A percentile compares a stretch with the other conserved stretches of the same genome.
Conservation (phyloP, 2,888 invertebrate species). For the Griposia aprilina region DNA sequence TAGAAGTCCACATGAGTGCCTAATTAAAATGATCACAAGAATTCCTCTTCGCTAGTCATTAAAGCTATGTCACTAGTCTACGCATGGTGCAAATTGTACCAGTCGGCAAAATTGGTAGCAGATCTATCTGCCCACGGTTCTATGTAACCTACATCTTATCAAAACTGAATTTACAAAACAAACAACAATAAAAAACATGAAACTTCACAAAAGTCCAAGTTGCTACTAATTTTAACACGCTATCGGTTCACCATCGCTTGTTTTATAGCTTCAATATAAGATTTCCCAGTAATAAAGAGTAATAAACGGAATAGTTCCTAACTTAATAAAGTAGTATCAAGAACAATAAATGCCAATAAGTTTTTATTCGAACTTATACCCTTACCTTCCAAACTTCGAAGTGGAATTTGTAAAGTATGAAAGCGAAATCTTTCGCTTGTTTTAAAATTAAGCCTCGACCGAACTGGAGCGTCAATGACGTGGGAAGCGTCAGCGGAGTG, state of each 20-base stretch:
- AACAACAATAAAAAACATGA: neutral
- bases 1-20: too few species aligned
- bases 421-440: constrained; percentile 1
- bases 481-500: neutral
- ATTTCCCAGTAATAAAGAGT: constrained; percentile 50
- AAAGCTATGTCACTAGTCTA: too few species aligned
- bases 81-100: too few species aligned
- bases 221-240: neutral
- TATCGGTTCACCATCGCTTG: constrained; percentile 9
- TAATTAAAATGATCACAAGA: too few species aligned
- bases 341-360: constrained; percentile 55
- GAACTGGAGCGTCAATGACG: neutral
- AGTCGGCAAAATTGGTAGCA: too few species aligned
- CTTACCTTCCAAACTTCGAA: constrained; percentile 33
- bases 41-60: too few species aligned
- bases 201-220: constrained; percentile 7
- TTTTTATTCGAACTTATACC: constrained; percentile 46
- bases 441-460: neutral
- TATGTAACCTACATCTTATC: too few species aligned
- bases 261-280: constrained; percentile 33
- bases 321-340: constrained; percentile 43
- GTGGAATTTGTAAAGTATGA: constrained; percentile 20
- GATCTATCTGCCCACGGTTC: too few species aligned
- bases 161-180: neutral
- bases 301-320: constrained; percentile 55